Evolutionary conservation across 2,888 invertebrate genomes (phyloP), one percentile per base, ranked within the genome.

Genomic region (Trachelus troglodyta): DNA sequence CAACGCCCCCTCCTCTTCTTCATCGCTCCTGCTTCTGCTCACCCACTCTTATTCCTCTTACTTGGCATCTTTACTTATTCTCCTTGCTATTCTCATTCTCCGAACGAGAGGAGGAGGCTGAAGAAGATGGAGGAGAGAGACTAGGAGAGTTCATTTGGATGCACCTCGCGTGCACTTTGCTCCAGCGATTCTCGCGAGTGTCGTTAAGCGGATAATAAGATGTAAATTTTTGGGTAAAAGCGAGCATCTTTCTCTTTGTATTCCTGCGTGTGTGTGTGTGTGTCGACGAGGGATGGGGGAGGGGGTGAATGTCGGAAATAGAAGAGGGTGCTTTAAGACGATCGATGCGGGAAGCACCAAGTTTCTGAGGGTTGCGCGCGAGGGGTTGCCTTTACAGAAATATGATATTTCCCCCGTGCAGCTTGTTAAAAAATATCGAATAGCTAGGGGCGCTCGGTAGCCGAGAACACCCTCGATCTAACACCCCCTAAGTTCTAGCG

Each of bases 361-460:
- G 40, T 40, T 40, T 40, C 40, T 6, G 40, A 40, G 69, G 75
- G 75, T 31, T 56, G 75, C 78, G 75, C 40, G 75, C 35, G 69
- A 74, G 76, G 80, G 76, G 80, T 75, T 80, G 83, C 84, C 86
- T 88, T 88, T 85, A 87, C 87, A 85, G 88, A 89, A 89, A 87
- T 88, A 87, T 87, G 86, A 87, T 88, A 88, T 88, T 88, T 85
- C 83, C 77, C 83, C 83, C 80, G 79, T 73, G 81, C 79, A 80
- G 87, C 87, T 88, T 84, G 89, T 88, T 88, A 87, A 88, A 89
- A 88, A 89, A 88, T 88, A 86, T 86, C 86, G 84, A 86, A 86
- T 86, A 77, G 82, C 81, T 80, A 74, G 69, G 11, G 71, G 12
- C 71, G 31, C n/a, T 71, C 71, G 71, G 31, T 11, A 31, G 30